Evolutionary conservation across 2,113 vertebrate genomes (phyloP).

Genomic region (Callaeas wilsoni): DNA sequence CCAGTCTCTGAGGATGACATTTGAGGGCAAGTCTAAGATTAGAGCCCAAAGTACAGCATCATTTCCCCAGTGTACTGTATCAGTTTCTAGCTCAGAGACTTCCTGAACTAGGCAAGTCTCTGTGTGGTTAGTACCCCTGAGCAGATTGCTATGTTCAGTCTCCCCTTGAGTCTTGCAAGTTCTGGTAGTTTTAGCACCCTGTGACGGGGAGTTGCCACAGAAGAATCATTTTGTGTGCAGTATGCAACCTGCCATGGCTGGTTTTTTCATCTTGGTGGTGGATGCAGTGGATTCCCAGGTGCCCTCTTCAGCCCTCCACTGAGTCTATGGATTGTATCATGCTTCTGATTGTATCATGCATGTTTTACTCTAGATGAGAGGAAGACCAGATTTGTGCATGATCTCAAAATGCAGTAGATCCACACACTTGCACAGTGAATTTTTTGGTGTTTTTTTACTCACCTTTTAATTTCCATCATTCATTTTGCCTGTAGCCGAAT

Average conservation of each 20-base stretch:
- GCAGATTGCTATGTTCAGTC: background rate
- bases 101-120: background rate
- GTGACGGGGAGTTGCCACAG: background rate
- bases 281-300: background rate
- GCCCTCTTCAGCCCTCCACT: background rate
- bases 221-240: fast-evolving
- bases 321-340: background rate
- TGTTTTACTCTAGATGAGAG: background rate
- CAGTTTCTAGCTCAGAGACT: background rate
- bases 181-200: background rate
- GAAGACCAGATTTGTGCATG: background rate
- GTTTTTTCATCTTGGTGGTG: background rate
- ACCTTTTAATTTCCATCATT: background rate
- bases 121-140: background rate
- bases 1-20: background rate
- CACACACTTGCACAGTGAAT: background rate
- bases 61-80: background rate
- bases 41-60: background rate
- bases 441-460: background rate
- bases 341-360: too few species aligned
- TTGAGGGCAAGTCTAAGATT: background rate
- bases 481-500: background rate
- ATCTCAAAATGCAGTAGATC: background rate
- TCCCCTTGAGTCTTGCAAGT: background rate
- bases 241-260: background rate